phyloP scores from a whole-genome alignment of 2,797 vertebrate genomes.

The Octomys mimax region DNA sequence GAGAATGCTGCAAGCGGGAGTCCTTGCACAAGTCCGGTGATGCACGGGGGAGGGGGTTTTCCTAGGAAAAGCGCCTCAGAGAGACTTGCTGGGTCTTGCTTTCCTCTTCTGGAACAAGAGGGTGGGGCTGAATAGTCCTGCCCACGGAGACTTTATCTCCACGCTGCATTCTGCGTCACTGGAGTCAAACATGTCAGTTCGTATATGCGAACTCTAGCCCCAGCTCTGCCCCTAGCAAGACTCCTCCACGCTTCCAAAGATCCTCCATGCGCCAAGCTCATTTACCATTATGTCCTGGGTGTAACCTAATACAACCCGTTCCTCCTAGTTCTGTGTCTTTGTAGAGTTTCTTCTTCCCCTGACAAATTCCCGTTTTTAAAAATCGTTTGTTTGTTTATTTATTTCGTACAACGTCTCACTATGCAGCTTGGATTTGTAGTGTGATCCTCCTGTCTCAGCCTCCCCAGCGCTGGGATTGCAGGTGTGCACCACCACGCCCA shows the following conservation, averaged over 20 bases:
- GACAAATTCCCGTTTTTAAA: neutral
- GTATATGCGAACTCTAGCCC: neutral
- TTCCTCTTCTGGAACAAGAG: neutral
- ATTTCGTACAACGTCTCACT: too few relatives aligned
- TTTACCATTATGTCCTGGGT: neutral
- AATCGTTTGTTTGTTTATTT: too few relatives aligned
- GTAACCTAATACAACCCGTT: neutral
- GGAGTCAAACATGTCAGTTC: neutral
- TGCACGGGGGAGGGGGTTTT: neutral
- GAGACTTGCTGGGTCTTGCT: neutral
- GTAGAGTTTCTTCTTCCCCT: neutral
- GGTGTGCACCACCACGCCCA: too few relatives aligned
- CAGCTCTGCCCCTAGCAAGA: neutral
- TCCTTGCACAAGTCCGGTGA: neutral
- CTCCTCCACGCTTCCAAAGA: neutral
- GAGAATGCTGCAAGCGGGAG: neutral
- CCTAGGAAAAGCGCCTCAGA: neutral
- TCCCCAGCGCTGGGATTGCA: too few relatives aligned
- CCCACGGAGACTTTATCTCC: neutral
- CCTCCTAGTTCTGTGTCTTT: neutral
- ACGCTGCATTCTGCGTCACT: neutral
- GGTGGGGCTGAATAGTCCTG: fast-evolving
- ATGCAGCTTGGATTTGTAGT: too few relatives aligned
- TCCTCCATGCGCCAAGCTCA: neutral
- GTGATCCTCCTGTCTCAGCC: too few relatives aligned